Conservation (phyloP, 2,113 vertebrate species). For the Panthera uncia region DNA sequence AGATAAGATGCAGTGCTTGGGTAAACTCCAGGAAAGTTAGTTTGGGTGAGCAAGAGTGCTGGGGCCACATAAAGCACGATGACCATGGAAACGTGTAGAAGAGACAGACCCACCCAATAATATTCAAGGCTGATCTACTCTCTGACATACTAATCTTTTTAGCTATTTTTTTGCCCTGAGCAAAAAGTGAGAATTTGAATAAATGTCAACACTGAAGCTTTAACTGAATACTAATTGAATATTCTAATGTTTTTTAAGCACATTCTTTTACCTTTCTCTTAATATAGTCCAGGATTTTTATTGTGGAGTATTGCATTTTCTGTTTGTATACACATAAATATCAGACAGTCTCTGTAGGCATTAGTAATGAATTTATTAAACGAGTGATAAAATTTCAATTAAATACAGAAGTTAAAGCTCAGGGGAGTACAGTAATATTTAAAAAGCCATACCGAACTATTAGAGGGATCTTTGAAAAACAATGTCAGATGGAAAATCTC, state of each 20-base stretch:
- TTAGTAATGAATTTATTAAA: neutral
- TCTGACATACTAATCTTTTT: neutral
- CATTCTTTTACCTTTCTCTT: neutral
- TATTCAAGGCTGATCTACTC: no score
- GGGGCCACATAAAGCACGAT: neutral
- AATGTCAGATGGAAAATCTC: neutral
- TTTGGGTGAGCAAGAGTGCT: neutral
- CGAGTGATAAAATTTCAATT: neutral
- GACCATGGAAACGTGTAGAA: rapidly evolving
- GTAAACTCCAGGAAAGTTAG: neutral
- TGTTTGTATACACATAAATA: neutral
- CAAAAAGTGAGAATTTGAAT: neutral
- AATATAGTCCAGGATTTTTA: neutral
- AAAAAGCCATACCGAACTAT: neutral
- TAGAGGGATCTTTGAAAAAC: neutral
- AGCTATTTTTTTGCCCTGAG: neutral
- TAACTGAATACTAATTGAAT: neutral
- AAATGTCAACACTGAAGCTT: neutral
- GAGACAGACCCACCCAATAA: neutral
- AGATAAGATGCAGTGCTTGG: neutral
- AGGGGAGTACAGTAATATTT: neutral
- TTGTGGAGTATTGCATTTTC: slow-evolving; percentile 22
- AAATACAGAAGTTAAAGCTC: neutral
- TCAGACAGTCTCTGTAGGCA: neutral
- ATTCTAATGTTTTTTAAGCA: slow-evolving; percentile 5